Evolutionary conservation across 2,888 invertebrate species (phyloP).

Genomic region (Acleris laterana): DNA sequence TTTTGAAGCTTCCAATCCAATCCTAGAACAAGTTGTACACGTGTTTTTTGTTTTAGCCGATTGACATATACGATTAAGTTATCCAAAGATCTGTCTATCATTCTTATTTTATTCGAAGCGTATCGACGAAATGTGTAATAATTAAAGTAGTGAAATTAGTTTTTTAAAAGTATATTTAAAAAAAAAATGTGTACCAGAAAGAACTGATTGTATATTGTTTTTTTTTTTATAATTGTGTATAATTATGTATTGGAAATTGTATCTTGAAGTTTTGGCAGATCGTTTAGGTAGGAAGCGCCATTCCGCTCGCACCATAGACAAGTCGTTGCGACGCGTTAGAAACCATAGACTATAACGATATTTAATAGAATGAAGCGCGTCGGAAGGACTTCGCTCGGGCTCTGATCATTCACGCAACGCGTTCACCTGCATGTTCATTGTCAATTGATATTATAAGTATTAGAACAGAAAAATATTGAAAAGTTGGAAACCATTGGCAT

Average conservation of each 20-base stretch:
- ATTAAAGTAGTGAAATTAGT: slow-evolving; percentile 40
- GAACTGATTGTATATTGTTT: slow-evolving; percentile 55
- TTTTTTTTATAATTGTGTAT: slow-evolving; percentile 47
- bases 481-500: slow-evolving; percentile 43
- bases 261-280: slow-evolving; percentile 16
- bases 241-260: slow-evolving; percentile 39
- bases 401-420: slow-evolving; percentile 41
- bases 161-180: slow-evolving; percentile 36
- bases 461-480: slow-evolving; percentile 41
- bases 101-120: slow-evolving; percentile 41
- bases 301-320: slow-evolving; percentile 15
- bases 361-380: slow-evolving; percentile 4
- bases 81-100: slow-evolving; percentile 52
- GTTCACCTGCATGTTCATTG: slow-evolving; percentile 45
- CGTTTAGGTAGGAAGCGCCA: slow-evolving; percentile 13
- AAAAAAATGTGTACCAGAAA: slow-evolving; percentile 45
- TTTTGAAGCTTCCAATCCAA: slow-evolving; percentile 37
- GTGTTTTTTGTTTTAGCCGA: slow-evolving; percentile 35
- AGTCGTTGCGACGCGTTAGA: slow-evolving; percentile 9
- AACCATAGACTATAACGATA: slow-evolving; percentile 11
- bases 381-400: not conserved
- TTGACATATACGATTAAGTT: slow-evolving; percentile 40
- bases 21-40: slow-evolving; percentile 37
- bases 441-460: slow-evolving; percentile 51
- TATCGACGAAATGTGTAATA: slow-evolving; percentile 38